Evolutionary conservation across 2,113 vertebrate species (phyloP).

Genomic region (Pomatostomus ruficeps): DNA sequence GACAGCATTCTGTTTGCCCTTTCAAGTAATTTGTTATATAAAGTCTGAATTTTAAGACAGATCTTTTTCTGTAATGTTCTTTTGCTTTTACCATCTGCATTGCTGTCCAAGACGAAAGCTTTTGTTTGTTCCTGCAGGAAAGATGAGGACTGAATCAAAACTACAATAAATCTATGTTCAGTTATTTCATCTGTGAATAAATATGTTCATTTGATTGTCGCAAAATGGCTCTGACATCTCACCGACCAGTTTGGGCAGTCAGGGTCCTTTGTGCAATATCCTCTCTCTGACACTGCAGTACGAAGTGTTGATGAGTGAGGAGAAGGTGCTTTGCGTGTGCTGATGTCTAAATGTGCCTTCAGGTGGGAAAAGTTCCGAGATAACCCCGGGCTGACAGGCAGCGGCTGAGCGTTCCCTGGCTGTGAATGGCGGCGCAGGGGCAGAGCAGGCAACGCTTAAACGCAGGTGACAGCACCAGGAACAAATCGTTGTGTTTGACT

Average conservation of each 20-base stretch:
- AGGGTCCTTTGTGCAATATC: background rate
- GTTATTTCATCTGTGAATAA: conserved; percentile 16
- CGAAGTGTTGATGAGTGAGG: conserved; percentile 22
- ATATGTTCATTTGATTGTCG: background rate
- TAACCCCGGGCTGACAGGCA: background rate
- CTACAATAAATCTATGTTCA: background rate
- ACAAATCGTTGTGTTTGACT: background rate
- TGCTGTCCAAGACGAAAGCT: background rate
- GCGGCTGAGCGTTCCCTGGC: background rate
- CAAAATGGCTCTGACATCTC: background rate
- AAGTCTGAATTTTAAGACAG: background rate
- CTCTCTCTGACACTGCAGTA: background rate
- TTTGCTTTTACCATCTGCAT: background rate
- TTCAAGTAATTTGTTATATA: background rate
- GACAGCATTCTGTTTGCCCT: background rate
- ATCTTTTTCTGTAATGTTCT: background rate
- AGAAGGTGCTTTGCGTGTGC: background rate
- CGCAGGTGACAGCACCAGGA: background rate
- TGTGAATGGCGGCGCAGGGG: background rate
- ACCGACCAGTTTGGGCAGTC: background rate
- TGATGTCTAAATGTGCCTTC: background rate
- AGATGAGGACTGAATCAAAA: background rate
- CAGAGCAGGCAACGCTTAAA: background rate
- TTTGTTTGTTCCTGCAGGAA: background rate
- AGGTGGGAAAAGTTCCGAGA: conserved; percentile 8